Conservation (phyloP, 2,888 invertebrate genomes). For the Drosophila subsilvestris region DNA sequence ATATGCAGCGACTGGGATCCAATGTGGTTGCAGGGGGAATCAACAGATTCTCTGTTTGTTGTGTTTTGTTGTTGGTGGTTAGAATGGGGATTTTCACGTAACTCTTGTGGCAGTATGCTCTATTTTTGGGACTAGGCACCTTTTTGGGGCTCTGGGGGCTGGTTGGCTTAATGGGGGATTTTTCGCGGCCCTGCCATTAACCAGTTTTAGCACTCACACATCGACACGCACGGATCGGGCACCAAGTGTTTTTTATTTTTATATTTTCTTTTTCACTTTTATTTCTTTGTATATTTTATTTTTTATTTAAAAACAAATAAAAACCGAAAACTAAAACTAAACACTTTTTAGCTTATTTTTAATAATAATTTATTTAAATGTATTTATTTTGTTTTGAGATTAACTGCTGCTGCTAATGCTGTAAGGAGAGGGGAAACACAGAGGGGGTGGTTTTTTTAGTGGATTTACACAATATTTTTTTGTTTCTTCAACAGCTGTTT, state of each 20-base stretch:
- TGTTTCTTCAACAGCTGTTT: constrained; percentile 17
- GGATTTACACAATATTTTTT: neutral
- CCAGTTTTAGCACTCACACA: constrained; percentile 49
- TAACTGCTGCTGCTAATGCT: constrained; percentile 12
- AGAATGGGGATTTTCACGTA: neutral
- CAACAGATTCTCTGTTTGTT: constrained; percentile 32
- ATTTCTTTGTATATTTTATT: constrained; percentile 18
- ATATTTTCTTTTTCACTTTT: constrained; percentile 31
- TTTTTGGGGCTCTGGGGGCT: neutral
- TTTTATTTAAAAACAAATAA: constrained; percentile 34
- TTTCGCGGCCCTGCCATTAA: constrained; percentile 53
- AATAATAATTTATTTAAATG: constrained; percentile 4
- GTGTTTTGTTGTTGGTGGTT: constrained; percentile 1
- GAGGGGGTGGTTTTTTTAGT: constrained; percentile 7
- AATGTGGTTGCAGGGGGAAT: constrained; percentile 44
- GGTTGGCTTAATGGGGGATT: constrained; percentile 36
- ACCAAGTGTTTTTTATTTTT: constrained; percentile 41
- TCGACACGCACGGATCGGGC: constrained; percentile 29
- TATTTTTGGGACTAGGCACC: constrained; percentile 2
- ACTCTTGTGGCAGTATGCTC: constrained; percentile 31
- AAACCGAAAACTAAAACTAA: constrained; percentile 39
- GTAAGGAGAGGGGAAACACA: constrained; percentile 21
- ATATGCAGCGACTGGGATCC: constrained; percentile 70
- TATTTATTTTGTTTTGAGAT: neutral
- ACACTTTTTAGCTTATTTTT: constrained; percentile 6